Conservation (phyloP, 2,888 invertebrate species). For the Xylota segnis region DNA sequence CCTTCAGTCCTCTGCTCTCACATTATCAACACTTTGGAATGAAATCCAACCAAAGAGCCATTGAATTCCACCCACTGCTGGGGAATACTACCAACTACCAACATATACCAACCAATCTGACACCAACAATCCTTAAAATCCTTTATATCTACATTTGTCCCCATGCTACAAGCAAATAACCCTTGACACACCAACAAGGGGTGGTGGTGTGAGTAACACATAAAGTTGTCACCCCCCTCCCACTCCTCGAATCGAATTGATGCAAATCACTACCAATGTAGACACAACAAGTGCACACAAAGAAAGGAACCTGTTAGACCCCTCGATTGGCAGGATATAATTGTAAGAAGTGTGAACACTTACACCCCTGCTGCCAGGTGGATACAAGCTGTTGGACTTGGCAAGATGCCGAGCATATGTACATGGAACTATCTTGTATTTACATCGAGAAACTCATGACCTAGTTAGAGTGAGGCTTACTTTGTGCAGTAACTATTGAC, state of each 20-base stretch:
- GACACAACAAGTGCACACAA: neutral
- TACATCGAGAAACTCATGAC: no score
- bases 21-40: neutral
- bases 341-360: neutral
- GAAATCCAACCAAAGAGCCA: neutral
- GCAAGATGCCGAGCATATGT: no score
- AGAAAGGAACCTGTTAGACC: no score
- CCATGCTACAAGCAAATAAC: constrained; percentile 8
- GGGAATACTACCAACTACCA: constrained; percentile 1
- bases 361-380: no score
- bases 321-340: no score
- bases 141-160: neutral
- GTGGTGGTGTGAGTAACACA: neutral
- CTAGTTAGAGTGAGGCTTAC: no score
- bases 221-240: neutral
- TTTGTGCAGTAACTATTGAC: no score
- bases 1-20: neutral
- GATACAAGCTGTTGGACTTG: no score
- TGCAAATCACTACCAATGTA: neutral
- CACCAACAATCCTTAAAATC: constrained; percentile 12
- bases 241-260: neutral
- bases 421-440: no score
- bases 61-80: neutral
- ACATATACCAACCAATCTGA: neutral
- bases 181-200: constrained; percentile 9